phyloP scores from a whole-genome alignment of 2,113 vertebrate genomes.

The Apeltes quadracus region DNA sequence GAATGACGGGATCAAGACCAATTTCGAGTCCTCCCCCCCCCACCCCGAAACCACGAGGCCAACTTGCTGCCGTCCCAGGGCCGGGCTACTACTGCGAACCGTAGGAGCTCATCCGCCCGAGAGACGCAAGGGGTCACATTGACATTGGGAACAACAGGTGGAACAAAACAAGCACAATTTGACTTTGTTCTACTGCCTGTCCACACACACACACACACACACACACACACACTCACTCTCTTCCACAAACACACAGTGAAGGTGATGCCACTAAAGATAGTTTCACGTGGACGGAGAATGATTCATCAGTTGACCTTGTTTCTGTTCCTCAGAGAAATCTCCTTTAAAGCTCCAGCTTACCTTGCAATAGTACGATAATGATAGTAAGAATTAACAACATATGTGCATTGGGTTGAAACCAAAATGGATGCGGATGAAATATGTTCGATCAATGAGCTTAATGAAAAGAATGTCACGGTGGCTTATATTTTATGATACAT shows the following conservation, averaged over 20 bases:
- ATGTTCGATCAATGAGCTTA: background rate
- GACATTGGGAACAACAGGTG: slow-evolving; percentile 9
- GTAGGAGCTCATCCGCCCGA: background rate
- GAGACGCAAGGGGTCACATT: slow-evolving; percentile 4
- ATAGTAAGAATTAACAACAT: slow-evolving; percentile 35
- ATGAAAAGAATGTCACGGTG: background rate
- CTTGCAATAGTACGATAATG: slow-evolving; percentile 13
- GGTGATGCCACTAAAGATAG: slow-evolving; percentile 68
- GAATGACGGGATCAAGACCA: slow-evolving; percentile 17
- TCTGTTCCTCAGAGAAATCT: slow-evolving; percentile 54
- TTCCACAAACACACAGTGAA: slow-evolving; percentile 21
- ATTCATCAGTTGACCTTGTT: slow-evolving; percentile 75
- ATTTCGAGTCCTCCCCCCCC: slow-evolving; percentile 14
- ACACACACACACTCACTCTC: slow-evolving; percentile 5
- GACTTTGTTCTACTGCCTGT: slow-evolving; percentile 21
- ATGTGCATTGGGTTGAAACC: background rate
- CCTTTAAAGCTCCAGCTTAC: slow-evolving; percentile 19
- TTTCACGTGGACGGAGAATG: slow-evolving; percentile 68
- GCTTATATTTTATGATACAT: background rate
- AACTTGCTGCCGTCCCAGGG: slow-evolving; percentile 1
- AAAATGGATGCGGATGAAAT: background rate
- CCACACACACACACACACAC: background rate
- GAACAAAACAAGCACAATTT: slow-evolving; percentile 5
- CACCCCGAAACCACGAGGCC: slow-evolving; percentile 17
- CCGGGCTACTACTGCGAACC: slow-evolving; percentile 10